A percentile compares a stretch with the other conserved stretches of the same genome.
These are phyloP conservation scores for Chalcosyrphus nemorum DNA, from an alignment of 2,888 invertebrate genomes.

Conservation along the genomic window DNA sequence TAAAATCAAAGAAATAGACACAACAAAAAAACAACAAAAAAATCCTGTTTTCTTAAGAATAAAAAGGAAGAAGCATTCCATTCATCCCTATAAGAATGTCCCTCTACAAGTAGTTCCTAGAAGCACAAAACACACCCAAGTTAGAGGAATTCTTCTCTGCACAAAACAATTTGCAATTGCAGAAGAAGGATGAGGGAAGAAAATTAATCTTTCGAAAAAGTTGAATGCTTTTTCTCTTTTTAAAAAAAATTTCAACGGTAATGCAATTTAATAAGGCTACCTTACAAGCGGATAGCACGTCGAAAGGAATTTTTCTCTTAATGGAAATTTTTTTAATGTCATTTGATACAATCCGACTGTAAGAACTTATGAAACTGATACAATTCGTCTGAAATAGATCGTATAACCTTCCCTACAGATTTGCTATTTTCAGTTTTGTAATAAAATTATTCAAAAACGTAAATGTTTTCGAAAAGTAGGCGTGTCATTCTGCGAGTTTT, in stretches of 20 bases:
- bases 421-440: too few relatives aligned
- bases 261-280: neutral
- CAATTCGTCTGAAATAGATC: too few relatives aligned
- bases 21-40: too few relatives aligned
- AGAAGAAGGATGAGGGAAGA: neutral
- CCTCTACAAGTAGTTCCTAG: conserved; percentile 14
- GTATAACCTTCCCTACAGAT: too few relatives aligned
- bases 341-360: too few relatives aligned
- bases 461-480: too few relatives aligned
- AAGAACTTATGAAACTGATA: too few relatives aligned
- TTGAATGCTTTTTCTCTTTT: neutral
- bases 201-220: neutral
- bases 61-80: neutral
- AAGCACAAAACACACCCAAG: neutral
- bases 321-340: too few relatives aligned
- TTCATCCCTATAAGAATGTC: neutral
- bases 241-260: neutral
- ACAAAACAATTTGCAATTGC: neutral
- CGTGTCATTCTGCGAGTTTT: too few relatives aligned
- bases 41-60: neutral
- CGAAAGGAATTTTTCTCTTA: too few relatives aligned
- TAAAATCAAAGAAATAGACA: neutral
- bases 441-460: too few relatives aligned
- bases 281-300: neutral
- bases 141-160: neutral